Base-by-base conservation (phyloP, 2,797 vertebrate species). In the Tarsius wallacei region DNA sequence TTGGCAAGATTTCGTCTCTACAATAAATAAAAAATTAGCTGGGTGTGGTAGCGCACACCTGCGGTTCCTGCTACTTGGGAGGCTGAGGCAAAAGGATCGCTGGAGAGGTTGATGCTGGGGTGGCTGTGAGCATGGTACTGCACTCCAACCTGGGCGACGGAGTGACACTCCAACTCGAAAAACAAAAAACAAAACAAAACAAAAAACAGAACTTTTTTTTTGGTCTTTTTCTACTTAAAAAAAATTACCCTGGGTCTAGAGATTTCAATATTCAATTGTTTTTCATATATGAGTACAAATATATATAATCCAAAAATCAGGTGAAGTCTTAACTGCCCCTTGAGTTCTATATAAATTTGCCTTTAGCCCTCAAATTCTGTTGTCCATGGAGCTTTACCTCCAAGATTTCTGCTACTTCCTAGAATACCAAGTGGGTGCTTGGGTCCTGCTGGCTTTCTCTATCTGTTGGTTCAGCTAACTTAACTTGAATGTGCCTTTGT, bases 261-360 rank as follows among this genome's bases (percentile, higher is more conserved):
- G 42, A 85, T 97, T 96, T 98, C 68, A 88, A 66, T 86, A 87
- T 95, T 96, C 97, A 82, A 14, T 21, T 96, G 70, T 97, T 97
- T 96, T 96, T 97, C 24, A 59, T 31, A 42, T n/a, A 53, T 55
- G 55, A 93, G 91, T 91, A 51, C 24, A 71, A 64, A 95, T 74
- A 47, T 42, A 22, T 55, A 31, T 47, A 51, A 61, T 63, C 33
- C 33, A 36, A 6, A 86, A 96, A 31, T 70, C 55, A 57, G 42
- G 11, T 77, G 51, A 66, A 53, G 15, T 31, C 74, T 89, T 73
- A 9, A 21, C 24, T 82, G 12, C 5, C 49, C 78, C 71, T 57
- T 10, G 31, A 87, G 53, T 64, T 33, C 63, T 61, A 16, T 5
- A 7, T 28, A 88, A 68, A 59, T 49, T 90, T 71, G 59, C 21